Conservation (phyloP, 2,797 vertebrate genomes). For the Anguilla obscura region DNA sequence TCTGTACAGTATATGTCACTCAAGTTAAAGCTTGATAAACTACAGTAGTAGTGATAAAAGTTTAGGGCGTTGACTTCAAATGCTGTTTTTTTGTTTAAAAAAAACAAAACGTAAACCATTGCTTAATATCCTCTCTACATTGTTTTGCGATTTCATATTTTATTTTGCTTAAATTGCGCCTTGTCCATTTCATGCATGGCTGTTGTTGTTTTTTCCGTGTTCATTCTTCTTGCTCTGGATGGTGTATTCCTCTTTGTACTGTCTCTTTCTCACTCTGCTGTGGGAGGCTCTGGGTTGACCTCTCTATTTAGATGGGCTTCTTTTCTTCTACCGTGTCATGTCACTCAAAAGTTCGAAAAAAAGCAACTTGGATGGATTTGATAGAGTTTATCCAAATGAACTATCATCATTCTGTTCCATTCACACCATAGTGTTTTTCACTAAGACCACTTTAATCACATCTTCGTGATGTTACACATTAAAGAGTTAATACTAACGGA, state of each 20-base stretch:
- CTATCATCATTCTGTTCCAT: neutral
- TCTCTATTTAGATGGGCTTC: slow-evolving; percentile 9
- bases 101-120: neutral
- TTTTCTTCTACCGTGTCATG: slow-evolving; percentile 11
- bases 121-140: neutral
- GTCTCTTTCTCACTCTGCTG: neutral
- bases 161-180: slow-evolving; percentile 33
- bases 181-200: neutral
- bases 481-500: neutral
- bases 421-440: neutral
- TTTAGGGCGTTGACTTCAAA: neutral
- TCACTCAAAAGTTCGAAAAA: slow-evolving; percentile 60
- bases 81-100: neutral
- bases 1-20: too few species aligned
- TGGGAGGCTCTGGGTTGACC: neutral
- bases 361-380: slow-evolving; percentile 33
- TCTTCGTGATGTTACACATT: neutral
- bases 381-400: neutral
- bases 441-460: neutral
- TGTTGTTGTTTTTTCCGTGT: slow-evolving; percentile 31
- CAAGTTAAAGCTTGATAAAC: neutral
- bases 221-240: slow-evolving; percentile 53
- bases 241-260: slow-evolving; percentile 13
- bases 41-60: neutral
- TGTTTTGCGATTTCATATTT: slow-evolving; percentile 35